Evolutionary conservation across 2,797 vertebrate species (phyloP).

Genomic region (Lutjanus argentimaculatus): DNA sequence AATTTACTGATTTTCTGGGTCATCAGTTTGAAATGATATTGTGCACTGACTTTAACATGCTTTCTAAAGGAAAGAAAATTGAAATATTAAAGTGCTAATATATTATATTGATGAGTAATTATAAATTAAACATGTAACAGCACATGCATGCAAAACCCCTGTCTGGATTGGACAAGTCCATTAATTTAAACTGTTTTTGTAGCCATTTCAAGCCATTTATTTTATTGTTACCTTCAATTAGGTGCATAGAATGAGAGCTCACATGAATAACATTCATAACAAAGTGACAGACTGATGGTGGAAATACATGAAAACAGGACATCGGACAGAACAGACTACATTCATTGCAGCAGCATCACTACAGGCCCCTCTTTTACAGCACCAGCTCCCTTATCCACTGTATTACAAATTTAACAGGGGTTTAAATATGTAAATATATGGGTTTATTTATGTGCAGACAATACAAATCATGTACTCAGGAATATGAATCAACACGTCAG

Average conservation of each 20-base stretch:
- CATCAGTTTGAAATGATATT: not conserved
- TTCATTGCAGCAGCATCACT: constrained; percentile 44
- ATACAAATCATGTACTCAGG: not conserved
- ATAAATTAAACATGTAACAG: not conserved
- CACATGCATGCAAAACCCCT: not conserved
- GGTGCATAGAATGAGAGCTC: constrained; percentile 56
- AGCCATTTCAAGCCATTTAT: constrained; percentile 47
- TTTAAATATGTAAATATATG: not conserved
- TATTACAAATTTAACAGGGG: not conserved
- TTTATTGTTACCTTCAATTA: constrained; percentile 51
- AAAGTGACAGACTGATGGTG: constrained; percentile 37
- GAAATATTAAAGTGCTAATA: not conserved
- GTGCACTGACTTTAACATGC: not conserved
- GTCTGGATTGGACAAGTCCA: not conserved
- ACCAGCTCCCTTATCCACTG: not conserved
- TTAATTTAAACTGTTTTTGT: not conserved
- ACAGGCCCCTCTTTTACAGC: not conserved
- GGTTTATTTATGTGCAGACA: constrained; percentile 13
- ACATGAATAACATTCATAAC: constrained; percentile 44
- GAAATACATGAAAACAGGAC: constrained; percentile 44
- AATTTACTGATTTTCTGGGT: not conserved
- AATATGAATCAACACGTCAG: not conserved
- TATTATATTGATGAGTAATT: no score
- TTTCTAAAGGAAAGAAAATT: not conserved
- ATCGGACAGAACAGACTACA: constrained; percentile 38